Conservation (phyloP, 2,113 vertebrate species). For the Melanerpes formicivorus region DNA sequence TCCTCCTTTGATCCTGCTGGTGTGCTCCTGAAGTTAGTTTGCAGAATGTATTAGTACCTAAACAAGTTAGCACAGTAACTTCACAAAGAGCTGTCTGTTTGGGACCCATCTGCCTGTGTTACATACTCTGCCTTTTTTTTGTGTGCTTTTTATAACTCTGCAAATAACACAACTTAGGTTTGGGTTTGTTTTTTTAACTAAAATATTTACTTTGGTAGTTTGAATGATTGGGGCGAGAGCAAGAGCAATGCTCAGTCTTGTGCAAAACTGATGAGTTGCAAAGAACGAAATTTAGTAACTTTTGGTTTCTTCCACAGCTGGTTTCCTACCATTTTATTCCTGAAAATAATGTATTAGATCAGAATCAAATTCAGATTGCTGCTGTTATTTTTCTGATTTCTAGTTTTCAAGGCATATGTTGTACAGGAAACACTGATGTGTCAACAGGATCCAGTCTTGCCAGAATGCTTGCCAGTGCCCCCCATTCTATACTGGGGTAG, state of each 20-base stretch:
- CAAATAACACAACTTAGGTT: accelerated
- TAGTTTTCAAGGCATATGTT: not conserved
- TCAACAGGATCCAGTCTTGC: not conserved
- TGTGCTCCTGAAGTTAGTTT: not conserved
- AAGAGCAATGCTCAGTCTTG: not conserved
- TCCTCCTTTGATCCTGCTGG: not conserved
- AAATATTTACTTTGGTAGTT: not conserved
- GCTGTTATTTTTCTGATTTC: not conserved
- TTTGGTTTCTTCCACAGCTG: not conserved
- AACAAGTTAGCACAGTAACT: not conserved
- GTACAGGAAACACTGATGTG: accelerated
- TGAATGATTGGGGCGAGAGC: not conserved
- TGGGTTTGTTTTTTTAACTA: not conserved
- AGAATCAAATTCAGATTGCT: not conserved
- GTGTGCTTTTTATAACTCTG: not conserved
- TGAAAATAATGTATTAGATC: not conserved
- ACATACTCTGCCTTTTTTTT: not conserved
- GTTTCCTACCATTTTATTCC: not conserved
- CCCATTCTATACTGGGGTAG: too few species aligned
- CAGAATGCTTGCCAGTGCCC: accelerated
- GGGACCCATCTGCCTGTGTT: not conserved
- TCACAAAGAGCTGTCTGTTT: not conserved
- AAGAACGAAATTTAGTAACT: not conserved
- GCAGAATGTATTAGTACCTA: not conserved
- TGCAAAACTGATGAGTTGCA: not conserved